Conservation (phyloP, 1,140 invertebrate genomes). For the Heliconius eleuchia region DNA sequence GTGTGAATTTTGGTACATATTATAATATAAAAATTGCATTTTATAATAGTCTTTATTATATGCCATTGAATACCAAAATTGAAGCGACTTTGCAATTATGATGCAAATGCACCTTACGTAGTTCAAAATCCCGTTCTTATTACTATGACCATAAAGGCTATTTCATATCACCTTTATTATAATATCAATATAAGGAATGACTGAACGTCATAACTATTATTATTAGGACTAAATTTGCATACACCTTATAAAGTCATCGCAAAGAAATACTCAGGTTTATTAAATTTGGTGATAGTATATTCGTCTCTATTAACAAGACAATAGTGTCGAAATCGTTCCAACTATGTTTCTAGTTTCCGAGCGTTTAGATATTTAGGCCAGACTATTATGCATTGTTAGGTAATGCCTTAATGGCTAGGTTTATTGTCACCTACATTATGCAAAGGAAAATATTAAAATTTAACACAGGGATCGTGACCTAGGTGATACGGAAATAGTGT, state of each 20-base stretch:
- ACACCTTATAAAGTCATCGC: constrained; percentile 16
- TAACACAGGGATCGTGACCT: constrained; percentile 14
- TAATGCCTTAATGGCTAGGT: constrained; percentile 41
- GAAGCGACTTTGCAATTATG: constrained; percentile 18
- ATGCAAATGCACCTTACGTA: constrained; percentile 13
- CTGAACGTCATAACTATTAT: constrained; percentile 32
- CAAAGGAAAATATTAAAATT: constrained; percentile 38
- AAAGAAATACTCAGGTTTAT: constrained; percentile 9
- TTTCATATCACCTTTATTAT: background rate
- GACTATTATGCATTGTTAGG: constrained; percentile 45
- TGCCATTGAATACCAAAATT: constrained; percentile 22
- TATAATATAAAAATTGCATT: background rate
- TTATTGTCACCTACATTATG: constrained; percentile 39
- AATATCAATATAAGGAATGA: constrained; percentile 1
- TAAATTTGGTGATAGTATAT: constrained; percentile 7
- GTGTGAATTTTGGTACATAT: background rate
- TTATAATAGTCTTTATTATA: constrained; percentile 20
- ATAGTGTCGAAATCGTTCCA: constrained; percentile 28
- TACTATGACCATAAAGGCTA: background rate
- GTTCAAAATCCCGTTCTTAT: background rate
- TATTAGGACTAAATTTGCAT: constrained; percentile 36
- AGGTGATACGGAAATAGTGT: constrained; percentile 9
- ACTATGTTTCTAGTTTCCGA: constrained; percentile 26
- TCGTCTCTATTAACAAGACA: constrained; percentile 23
- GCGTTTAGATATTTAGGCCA: constrained; percentile 42